Conservation (phyloP, 2,888 invertebrate species). For the Morpho deidamia region DNA sequence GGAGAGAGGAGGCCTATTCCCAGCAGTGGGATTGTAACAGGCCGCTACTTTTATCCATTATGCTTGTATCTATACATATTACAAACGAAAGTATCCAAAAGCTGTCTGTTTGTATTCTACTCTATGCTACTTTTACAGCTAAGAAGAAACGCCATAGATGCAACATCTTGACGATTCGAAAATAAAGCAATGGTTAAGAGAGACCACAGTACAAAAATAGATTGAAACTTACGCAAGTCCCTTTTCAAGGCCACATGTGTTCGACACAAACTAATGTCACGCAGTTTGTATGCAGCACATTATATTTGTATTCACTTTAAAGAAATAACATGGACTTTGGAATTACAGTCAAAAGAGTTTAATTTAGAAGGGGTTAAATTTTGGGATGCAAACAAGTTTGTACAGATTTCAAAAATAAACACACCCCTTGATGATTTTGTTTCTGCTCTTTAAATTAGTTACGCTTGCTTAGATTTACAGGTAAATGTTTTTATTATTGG, state of each 20-base stretch:
- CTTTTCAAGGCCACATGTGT: conserved; percentile 52
- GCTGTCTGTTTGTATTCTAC: no score
- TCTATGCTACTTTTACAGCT: no score
- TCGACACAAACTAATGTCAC: conserved; percentile 36
- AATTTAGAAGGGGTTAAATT: background rate
- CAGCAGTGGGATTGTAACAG: no score
- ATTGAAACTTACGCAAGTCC: conserved; percentile 32
- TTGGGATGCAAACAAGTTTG: background rate
- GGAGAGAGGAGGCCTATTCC: no score
- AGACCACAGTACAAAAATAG: conserved; percentile 41
- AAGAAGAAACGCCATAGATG: no score
- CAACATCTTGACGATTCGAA: no score
- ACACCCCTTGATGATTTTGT: conserved; percentile 11
- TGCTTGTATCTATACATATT: no score
- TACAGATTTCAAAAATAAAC: conserved; percentile 17
- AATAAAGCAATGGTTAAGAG: conserved; percentile 17
- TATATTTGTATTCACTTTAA: background rate
- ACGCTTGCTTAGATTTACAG: conserved; percentile 5
- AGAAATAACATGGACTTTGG: background rate
- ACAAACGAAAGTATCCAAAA: no score
- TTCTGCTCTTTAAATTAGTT: conserved; percentile 4
- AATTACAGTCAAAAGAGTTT: background rate
- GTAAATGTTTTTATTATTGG: conserved; percentile 5
- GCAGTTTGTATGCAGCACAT: conserved; percentile 8
- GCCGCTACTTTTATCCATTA: no score